Evolutionary conservation across 2,888 invertebrate genomes (phyloP).

Genomic region (Hirudinaria manillensis): DNA sequence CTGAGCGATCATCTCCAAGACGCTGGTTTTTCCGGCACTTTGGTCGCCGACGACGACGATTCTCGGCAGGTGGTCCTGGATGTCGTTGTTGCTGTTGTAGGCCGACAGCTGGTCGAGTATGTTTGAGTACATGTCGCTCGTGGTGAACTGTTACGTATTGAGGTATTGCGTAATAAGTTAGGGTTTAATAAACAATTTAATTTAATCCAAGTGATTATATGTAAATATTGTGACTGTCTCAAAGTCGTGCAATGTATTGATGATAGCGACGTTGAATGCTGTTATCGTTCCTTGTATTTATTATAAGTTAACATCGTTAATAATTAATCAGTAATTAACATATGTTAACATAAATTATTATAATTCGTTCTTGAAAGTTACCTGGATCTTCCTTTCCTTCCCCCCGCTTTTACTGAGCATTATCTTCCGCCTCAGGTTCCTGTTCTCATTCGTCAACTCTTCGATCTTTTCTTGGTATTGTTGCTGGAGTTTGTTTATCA

Average conservation of each 20-base stretch:
- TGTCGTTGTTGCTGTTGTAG: conserved; percentile 75
- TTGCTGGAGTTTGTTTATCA: conserved; percentile 59
- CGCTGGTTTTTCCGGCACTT: conserved; percentile 96
- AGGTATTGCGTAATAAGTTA: too few relatives aligned
- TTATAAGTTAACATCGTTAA: too few relatives aligned
- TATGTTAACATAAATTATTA: too few relatives aligned
- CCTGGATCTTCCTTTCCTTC: conserved; percentile 54
- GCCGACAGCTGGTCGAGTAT: conserved; percentile 88
- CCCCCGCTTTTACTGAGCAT: conserved; percentile 50
- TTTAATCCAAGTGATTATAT: too few relatives aligned
- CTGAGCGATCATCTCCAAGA: conserved; percentile 97
- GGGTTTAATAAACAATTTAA: too few relatives aligned
- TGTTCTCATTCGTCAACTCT: conserved; percentile 88
- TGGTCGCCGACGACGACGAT: conserved; percentile 99
- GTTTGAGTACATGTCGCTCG: conserved; percentile 97
- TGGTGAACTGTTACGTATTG: too few relatives aligned
- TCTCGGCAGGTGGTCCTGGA: conserved; percentile 85
- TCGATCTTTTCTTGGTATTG: conserved; percentile 94
- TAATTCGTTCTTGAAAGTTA: too few relatives aligned
- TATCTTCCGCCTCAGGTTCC: conserved; percentile 79
- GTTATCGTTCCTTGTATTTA: too few relatives aligned
- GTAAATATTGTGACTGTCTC: too few relatives aligned
- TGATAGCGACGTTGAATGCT: too few relatives aligned
- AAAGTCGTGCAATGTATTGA: too few relatives aligned
- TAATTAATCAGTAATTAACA: too few relatives aligned